Evolutionary conservation across 2,797 vertebrate species (phyloP).

Genomic region (Triplophysa yarkandensis): DNA sequence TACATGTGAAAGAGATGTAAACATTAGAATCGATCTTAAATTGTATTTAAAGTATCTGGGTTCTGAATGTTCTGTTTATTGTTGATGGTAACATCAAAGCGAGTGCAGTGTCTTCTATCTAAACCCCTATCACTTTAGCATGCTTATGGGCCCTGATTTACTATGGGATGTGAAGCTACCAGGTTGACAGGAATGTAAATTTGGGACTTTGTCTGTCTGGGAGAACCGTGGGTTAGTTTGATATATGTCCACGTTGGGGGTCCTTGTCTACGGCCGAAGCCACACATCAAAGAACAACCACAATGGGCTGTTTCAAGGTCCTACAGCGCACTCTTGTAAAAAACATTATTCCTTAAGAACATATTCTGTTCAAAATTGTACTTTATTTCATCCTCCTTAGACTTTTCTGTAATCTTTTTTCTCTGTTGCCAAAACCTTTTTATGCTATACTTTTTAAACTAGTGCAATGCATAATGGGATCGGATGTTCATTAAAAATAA

Average conservation of each 20-base stretch:
- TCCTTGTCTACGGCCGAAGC: background rate
- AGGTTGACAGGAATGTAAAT: slow-evolving; percentile 42
- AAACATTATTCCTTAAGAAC: slow-evolving; percentile 28
- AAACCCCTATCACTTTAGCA: slow-evolving; percentile 11
- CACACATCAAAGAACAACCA: slow-evolving; percentile 25
- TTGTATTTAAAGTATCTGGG: no score
- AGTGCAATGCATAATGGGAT: background rate
- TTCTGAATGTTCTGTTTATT: slow-evolving; percentile 24
- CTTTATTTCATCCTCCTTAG: slow-evolving; percentile 1
- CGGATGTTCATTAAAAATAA: no score
- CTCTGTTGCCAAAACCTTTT: background rate
- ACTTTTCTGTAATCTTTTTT: slow-evolving; percentile 3
- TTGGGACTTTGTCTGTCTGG: slow-evolving; percentile 14
- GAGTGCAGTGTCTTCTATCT: slow-evolving; percentile 19
- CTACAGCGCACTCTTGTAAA: slow-evolving; percentile 18
- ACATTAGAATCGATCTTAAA: background rate
- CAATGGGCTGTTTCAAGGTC: background rate
- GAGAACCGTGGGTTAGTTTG: slow-evolving; percentile 12
- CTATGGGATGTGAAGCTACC: slow-evolving; percentile 8
- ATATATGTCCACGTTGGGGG: slow-evolving; percentile 46
- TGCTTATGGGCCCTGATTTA: slow-evolving; percentile 6
- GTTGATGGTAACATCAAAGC: slow-evolving; percentile 24
- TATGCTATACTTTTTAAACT: background rate
- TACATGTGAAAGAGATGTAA: slow-evolving; percentile 3
- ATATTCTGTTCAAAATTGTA: slow-evolving; percentile 25